Percentiles rank a stretch among this genome's conserved stretches.
Evolutionary conservation across 2,888 invertebrate species (phyloP).

Genomic region (Antitype chi): DNA sequence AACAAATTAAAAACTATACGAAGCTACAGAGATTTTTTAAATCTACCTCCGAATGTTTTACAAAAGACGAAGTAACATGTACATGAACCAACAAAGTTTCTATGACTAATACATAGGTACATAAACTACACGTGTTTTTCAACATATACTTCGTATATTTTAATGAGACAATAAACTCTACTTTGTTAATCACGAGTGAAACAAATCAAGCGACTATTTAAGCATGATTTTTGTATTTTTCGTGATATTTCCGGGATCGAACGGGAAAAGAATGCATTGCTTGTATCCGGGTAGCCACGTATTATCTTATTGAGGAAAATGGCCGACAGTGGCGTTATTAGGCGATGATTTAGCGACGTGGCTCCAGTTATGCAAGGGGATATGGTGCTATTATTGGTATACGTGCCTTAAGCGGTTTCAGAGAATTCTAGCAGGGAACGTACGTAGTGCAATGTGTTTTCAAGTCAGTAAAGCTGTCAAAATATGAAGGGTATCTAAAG

Average conservation of each 20-base stretch:
- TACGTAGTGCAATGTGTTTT: neutral
- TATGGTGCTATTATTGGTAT: slow-evolving; percentile 25
- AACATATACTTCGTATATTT: slow-evolving; percentile 17
- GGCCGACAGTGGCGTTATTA: slow-evolving; percentile 38
- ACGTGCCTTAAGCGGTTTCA: slow-evolving; percentile 34
- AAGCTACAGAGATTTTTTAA: neutral
- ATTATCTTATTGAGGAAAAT: slow-evolving; percentile 63
- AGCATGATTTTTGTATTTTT: slow-evolving; percentile 26
- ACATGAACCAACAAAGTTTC: slow-evolving; percentile 14
- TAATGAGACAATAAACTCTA: slow-evolving; percentile 24
- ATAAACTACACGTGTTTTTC: slow-evolving; percentile 41
- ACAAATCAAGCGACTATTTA: slow-evolving; percentile 16
- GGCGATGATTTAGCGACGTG: slow-evolving; percentile 59
- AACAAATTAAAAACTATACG: neutral
- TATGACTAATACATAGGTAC: slow-evolving; percentile 35
- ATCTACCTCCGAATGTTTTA: neutral
- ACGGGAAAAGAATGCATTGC: slow-evolving; percentile 28
- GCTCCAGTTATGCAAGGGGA: slow-evolving; percentile 43
- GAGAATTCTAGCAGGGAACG: neutral
- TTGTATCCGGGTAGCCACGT: slow-evolving; percentile 37
- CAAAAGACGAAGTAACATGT: slow-evolving; percentile 17
- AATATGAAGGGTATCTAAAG: slow-evolving; percentile 1
- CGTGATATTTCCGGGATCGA: slow-evolving; percentile 27
- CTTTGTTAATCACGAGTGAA: neutral
- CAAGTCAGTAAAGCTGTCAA: neutral